Conservation (phyloP, 2,113 vertebrate genomes). For the Circaetus gallicus region DNA sequence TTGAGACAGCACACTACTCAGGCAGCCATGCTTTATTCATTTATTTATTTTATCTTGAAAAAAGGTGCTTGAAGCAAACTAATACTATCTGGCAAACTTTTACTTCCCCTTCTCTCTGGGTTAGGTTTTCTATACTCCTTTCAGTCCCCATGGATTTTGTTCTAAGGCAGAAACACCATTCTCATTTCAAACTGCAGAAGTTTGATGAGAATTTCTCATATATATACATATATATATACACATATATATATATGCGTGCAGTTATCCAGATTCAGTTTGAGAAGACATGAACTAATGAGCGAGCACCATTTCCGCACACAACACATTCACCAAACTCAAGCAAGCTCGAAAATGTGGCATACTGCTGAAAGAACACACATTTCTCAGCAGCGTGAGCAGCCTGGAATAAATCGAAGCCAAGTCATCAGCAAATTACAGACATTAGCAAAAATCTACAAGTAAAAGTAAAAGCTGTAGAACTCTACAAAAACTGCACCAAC, state of each 20-base stretch:
- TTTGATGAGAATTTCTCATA: not conserved
- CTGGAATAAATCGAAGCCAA: not conserved
- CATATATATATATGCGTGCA: accelerated
- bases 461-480: not conserved
- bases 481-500: not conserved
- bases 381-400: not conserved
- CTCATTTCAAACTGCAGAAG: not conserved
- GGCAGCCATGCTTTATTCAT: not conserved
- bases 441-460: not conserved
- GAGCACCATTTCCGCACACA: not conserved
- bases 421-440: not conserved
- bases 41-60: not conserved
- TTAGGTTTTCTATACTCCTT: not conserved
- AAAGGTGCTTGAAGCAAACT: not conserved
- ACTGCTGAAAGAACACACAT: not conserved
- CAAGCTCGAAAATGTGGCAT: not conserved
- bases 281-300: not conserved
- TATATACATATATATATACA: too few species aligned
- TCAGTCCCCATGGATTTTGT: not conserved
- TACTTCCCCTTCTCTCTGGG: not conserved
- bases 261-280: not conserved
- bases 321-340: not conserved
- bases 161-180: not conserved
- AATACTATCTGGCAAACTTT: not conserved
- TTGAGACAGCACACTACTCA: not conserved